These are phyloP conservation scores for Leptogaster cylindrica DNA, from an alignment of 2,888 invertebrate genomes.

Conservation along the genomic window DNA sequence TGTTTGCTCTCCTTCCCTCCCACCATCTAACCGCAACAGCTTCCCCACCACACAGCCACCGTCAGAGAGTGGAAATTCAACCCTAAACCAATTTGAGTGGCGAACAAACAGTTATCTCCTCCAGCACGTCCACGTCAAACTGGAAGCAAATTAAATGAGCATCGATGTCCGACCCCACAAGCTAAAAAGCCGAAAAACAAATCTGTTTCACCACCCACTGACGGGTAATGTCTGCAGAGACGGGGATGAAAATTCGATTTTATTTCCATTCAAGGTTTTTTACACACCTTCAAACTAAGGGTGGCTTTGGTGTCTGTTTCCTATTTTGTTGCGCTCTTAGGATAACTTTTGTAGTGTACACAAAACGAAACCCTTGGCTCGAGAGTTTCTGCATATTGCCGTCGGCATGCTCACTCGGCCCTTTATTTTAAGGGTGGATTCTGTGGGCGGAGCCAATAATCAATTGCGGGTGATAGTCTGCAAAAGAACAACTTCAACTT, in stretches of 20 bases:
- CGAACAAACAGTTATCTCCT: slow-evolving; percentile 1
- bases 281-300: slow-evolving; percentile 21
- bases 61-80: neutral
- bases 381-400: slow-evolving; percentile 30
- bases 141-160: slow-evolving; percentile 41
- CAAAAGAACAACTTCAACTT: slow-evolving; percentile 37
- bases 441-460: slow-evolving; percentile 47
- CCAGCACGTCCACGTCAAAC: slow-evolving; percentile 21
- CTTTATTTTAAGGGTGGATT: slow-evolving; percentile 37
- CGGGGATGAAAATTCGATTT: slow-evolving; percentile 43
- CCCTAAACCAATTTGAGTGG: neutral
- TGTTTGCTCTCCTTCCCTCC: slow-evolving; percentile 4
- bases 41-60: neutral
- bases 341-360: neutral
- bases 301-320: neutral
- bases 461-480: slow-evolving; percentile 42
- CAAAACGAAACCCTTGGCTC: slow-evolving; percentile 10
- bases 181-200: slow-evolving; percentile 29
- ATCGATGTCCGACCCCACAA: slow-evolving; percentile 20
- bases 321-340: neutral
- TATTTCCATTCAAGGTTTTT: slow-evolving; percentile 16
- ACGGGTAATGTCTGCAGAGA: neutral
- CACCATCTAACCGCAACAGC: neutral
- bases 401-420: slow-evolving; percentile 39
- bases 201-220: slow-evolving; percentile 23